Evolutionary conservation across 1,140 invertebrate species (phyloP).

Genomic region (Oedothorax gibbosus): DNA sequence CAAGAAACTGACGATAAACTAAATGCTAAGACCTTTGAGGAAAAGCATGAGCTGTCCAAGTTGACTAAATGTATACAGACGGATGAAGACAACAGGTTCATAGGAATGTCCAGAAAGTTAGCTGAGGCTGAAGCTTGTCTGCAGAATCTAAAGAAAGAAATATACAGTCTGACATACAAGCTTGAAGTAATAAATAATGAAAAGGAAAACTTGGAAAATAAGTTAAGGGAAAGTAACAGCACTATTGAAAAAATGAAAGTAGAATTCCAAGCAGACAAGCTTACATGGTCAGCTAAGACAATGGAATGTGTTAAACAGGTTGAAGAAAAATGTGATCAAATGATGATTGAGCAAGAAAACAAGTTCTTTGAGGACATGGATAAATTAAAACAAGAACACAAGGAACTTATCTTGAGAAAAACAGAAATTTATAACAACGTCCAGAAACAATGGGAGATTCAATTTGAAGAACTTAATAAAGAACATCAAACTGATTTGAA

Average conservation of each 20-base stretch:
- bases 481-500: background rate
- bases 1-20: background rate
- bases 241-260: constrained; percentile 4
- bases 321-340: constrained; percentile 51
- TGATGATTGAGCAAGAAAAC: constrained; percentile 49
- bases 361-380: constrained; percentile 46
- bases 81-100: background rate
- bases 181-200: background rate
- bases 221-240: background rate
- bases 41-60: background rate
- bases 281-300: constrained; percentile 57
- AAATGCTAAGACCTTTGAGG: background rate
- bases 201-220: background rate
- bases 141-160: background rate
- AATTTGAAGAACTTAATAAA: background rate
- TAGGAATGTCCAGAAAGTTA: background rate
- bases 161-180: background rate
- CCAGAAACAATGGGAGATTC: background rate
- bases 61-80: constrained; percentile 1
- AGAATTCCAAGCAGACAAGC: constrained; percentile 46
- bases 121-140: background rate
- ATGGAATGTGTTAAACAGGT: constrained; percentile 14
- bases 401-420: constrained; percentile 20
- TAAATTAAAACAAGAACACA: constrained; percentile 64
- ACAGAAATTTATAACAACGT: background rate